A percentile compares a stretch with the other conserved stretches of the same genome.
Evolutionary conservation across 2,888 invertebrate genomes (phyloP).

Genomic region (Pammene aurita): DNA sequence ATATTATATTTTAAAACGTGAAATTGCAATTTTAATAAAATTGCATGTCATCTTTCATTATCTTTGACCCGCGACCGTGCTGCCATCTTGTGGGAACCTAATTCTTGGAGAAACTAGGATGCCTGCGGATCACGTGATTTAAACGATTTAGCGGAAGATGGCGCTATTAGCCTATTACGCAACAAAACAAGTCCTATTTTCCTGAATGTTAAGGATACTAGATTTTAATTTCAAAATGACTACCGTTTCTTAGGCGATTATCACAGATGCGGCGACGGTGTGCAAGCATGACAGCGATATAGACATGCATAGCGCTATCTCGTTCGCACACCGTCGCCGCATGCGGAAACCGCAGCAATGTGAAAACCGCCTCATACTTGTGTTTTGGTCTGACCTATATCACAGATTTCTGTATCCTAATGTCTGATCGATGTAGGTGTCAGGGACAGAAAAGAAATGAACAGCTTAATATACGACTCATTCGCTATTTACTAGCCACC

Average conservation of each 20-base stretch:
- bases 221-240: no score
- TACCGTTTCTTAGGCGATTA: no score
- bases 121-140: not conserved
- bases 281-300: no score
- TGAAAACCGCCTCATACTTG: no score
- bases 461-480: not conserved
- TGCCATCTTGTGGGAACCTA: constrained; percentile 30
- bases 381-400: no score
- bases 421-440: not conserved
- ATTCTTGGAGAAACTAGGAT: not conserved
- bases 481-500: constrained; percentile 15
- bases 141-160: constrained; percentile 19
- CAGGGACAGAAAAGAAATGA: not conserved
- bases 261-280: no score
- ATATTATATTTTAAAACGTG: not conserved
- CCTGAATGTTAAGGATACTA: not conserved
- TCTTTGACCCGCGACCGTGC: not conserved
- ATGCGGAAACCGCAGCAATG: no score
- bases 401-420: not conserved
- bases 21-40: not conserved
- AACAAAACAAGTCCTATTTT: not conserved
- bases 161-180: constrained; percentile 15
- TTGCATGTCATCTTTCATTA: not conserved
- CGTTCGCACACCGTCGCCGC: no score
- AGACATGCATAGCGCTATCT: no score